Conservation (phyloP, 2,113 vertebrate species). For the Lagenorhynchus albirostris region DNA sequence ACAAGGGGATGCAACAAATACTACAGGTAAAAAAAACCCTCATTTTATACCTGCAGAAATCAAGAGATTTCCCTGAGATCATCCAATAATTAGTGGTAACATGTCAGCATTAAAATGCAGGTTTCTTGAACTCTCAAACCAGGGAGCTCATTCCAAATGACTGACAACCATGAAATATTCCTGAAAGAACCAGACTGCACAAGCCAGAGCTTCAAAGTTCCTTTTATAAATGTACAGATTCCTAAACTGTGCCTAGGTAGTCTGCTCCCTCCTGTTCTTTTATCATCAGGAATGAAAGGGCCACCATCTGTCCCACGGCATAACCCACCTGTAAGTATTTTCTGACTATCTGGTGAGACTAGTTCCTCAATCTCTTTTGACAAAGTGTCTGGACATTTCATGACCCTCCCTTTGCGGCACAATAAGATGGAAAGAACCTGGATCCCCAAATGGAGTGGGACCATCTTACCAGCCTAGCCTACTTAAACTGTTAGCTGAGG, state of each 20-base stretch:
- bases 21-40: background rate
- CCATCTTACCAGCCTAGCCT: background rate
- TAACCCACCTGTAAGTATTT: background rate
- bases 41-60: background rate
- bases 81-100: background rate
- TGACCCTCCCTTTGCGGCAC: background rate
- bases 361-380: background rate
- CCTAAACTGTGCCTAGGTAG: background rate
- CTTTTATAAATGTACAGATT: background rate
- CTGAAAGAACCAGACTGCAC: background rate
- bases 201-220: background rate
- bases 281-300: background rate
- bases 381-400: background rate
- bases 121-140: background rate
- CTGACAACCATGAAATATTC: background rate
- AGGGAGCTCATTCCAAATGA: background rate
- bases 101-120: background rate
- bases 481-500: background rate
- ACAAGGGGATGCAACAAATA: background rate
- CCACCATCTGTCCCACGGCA: no score
- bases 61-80: background rate
- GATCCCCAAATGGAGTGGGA: background rate
- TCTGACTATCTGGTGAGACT: background rate
- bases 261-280: background rate
- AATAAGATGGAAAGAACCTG: background rate